Evolutionary conservation across 2,888 invertebrate genomes (phyloP).

Genomic region (Rhagonycha fulva): DNA sequence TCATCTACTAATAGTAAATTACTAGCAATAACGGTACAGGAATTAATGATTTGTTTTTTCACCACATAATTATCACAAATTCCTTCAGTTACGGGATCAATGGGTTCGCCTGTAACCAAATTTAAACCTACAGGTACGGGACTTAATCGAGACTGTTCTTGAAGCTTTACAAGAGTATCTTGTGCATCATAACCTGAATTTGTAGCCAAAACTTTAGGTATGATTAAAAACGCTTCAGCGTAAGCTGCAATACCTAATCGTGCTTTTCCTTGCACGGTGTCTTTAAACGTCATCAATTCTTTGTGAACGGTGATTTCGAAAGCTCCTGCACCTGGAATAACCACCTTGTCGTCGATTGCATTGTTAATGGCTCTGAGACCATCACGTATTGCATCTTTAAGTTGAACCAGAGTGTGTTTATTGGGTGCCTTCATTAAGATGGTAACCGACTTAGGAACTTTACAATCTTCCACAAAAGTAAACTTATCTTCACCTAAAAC

Average conservation of each 20-base stretch:
- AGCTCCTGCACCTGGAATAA: constrained; percentile 95
- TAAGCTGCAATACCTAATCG: constrained; percentile 92
- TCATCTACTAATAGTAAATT: constrained; percentile 98
- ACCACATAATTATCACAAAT: constrained; percentile 96
- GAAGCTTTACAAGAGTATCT: constrained; percentile 92
- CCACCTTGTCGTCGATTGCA: constrained; percentile 88
- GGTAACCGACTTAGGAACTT: constrained; percentile 94
- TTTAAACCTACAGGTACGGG: constrained; percentile 88
- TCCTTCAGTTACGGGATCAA: constrained; percentile 84
- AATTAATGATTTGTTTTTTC: constrained; percentile 95
- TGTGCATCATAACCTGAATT: constrained; percentile 97
- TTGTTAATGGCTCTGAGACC: constrained; percentile 98
- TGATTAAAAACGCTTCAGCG: constrained; percentile 90
- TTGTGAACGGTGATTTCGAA: constrained; percentile 85
- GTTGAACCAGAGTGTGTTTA: constrained; percentile 90
- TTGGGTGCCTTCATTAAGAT: constrained; percentile 96
- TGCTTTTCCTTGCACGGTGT: constrained; percentile 84
- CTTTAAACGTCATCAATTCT: constrained; percentile 80
- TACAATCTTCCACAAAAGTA: constrained; percentile 96
- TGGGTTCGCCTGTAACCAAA: constrained; percentile 86
- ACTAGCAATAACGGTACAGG: constrained; percentile 96
- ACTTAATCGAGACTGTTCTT: constrained; percentile 80
- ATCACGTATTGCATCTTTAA: constrained; percentile 97
- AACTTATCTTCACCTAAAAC: constrained; percentile 97
- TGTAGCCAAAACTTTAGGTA: constrained; percentile 90